Conservation (phyloP, 2,113 vertebrate genomes). For the Labrus mixtus region DNA sequence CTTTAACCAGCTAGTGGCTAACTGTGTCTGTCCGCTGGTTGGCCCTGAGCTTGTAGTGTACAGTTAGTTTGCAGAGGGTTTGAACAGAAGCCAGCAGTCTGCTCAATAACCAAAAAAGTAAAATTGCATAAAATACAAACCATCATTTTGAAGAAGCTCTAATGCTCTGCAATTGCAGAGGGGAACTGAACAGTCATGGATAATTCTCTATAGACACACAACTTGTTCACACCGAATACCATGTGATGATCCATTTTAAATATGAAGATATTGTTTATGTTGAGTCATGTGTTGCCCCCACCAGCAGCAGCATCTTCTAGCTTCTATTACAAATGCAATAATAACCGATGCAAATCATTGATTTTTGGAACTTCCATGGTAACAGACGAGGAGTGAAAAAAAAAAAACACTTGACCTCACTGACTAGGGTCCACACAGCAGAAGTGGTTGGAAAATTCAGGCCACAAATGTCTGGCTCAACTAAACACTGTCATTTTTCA, state of each 20-base stretch:
- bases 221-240: too few species aligned
- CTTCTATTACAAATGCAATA: neutral
- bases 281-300: too few species aligned
- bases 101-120: neutral
- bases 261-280: too few species aligned
- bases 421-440: slow-evolving; percentile 29
- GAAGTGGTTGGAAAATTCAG: slow-evolving; percentile 33
- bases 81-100: neutral
- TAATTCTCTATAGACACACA: too few species aligned
- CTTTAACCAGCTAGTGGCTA: slow-evolving; percentile 3
- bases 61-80: neutral
- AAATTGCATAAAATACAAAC: neutral
- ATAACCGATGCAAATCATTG: neutral
- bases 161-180: neutral
- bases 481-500: slow-evolving; percentile 52
- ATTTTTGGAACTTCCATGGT: slow-evolving; percentile 8
- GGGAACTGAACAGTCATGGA: too few species aligned
- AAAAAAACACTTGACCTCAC: slow-evolving; percentile 29
- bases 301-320: too few species aligned
- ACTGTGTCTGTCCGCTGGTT: too few species aligned
- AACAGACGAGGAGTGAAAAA: slow-evolving; percentile 16
- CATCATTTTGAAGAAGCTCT: neutral
- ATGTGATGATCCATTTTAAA: too few species aligned
- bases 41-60: neutral
- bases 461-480: slow-evolving; percentile 38